Evolutionary conservation across 30 jellyfish, hydroid and myxozoan genomes (phyloP).

Genomic region (Phacellophora camtschatica): DNA sequence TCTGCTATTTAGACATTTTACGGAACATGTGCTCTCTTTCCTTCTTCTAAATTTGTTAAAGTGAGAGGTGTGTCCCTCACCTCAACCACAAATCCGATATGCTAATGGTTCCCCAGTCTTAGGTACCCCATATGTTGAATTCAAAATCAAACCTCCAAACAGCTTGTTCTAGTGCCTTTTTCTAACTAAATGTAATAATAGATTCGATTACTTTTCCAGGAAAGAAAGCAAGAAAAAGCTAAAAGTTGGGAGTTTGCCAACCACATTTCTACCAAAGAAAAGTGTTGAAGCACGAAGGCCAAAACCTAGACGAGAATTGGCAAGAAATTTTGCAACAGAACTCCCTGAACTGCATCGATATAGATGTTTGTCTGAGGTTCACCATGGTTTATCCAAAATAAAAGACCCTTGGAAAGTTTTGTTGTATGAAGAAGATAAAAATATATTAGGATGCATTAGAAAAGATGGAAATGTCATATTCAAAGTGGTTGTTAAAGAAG

Average conservation of each 20-base stretch:
- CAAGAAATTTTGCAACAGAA: background rate
- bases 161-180: background rate
- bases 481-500: constrained; percentile 50
- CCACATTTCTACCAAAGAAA: constrained; percentile 43
- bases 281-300: constrained; percentile 20
- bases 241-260: constrained; percentile 57
- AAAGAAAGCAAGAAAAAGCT: constrained; percentile 35
- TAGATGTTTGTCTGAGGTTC: constrained; percentile 37
- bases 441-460: constrained; percentile 6
- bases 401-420: constrained; percentile 54
- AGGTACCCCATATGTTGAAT: background rate
- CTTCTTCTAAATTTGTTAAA: background rate
- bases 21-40: background rate
- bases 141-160: background rate
- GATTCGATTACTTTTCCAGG: constrained; percentile 10
- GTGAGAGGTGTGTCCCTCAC: background rate
- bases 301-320: constrained; percentile 48
- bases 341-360: constrained; percentile 48
- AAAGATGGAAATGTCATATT: constrained; percentile 35
- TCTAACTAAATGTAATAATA: background rate
- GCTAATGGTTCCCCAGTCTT: background rate
- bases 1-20: background rate
- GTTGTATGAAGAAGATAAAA: constrained; percentile 3
- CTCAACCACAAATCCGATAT: background rate
- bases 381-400: constrained; percentile 7